Conservation (phyloP, 2,797 vertebrate species). For the Syngnathus acus region DNA sequence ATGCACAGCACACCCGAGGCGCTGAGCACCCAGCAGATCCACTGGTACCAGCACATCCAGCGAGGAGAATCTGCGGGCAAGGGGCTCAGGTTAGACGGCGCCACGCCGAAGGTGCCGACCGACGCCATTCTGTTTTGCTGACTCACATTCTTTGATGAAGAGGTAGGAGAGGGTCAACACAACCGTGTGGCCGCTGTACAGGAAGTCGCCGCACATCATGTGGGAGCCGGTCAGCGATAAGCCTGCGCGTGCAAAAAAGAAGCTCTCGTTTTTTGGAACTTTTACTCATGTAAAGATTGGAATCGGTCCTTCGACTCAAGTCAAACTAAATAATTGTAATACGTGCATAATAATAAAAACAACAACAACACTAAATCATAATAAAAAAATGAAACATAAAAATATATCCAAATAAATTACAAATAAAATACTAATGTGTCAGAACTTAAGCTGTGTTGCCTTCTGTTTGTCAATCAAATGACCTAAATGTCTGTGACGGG, state of each 20-base stretch:
- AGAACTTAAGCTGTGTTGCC: too few species aligned
- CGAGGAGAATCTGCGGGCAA: not conserved
- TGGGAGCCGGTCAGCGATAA: conserved; percentile 91
- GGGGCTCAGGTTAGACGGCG: conserved; percentile 12
- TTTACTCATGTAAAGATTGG: too few species aligned
- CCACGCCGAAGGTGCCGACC: too few species aligned
- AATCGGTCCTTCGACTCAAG: not conserved
- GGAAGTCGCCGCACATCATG: conserved; percentile 89
- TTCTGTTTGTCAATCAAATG: not conserved
- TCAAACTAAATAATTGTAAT: not conserved
- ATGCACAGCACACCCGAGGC: conserved; percentile 83
- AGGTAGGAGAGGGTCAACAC: conserved; percentile 85
- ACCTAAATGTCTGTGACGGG: not conserved
- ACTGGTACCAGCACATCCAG: conserved; percentile 85
- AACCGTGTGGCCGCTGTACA: conserved; percentile 94
- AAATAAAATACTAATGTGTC: too few species aligned
- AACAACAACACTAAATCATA: too few species aligned
- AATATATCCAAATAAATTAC: too few species aligned
- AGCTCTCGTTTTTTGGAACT: too few species aligned
- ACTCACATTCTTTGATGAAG: conserved; percentile 90
- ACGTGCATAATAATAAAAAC: too few species aligned
- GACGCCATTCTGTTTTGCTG: too few species aligned
- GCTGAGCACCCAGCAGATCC: conserved; percentile 85
- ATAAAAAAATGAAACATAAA: too few species aligned
- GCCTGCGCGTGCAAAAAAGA: conserved; percentile 47